Conservation (phyloP, 1,140 invertebrate genomes). For the Spodoptera frugiperda region DNA sequence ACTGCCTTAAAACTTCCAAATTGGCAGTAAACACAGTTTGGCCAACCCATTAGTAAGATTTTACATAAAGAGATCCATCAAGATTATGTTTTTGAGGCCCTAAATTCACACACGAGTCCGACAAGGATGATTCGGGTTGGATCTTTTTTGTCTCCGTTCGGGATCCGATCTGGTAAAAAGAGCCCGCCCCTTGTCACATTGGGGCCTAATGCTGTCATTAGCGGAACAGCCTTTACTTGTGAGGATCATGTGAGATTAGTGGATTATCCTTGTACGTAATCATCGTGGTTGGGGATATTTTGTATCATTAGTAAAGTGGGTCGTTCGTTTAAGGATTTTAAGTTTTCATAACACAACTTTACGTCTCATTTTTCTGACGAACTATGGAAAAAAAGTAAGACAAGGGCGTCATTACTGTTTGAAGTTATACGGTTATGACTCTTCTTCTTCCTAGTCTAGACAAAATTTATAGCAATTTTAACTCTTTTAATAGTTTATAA, state of each 20-base stretch:
- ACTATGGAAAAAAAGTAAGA: too few species aligned
- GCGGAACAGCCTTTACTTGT: conserved; percentile 6
- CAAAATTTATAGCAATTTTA: too few species aligned
- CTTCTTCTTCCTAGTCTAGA: too few species aligned
- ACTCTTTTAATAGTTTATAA: too few species aligned
- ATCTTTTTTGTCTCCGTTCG: conserved; percentile 1
- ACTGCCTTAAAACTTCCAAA: too few species aligned
- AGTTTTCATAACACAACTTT: too few species aligned
- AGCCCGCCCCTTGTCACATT: conserved; percentile 17
- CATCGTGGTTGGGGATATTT: background rate
- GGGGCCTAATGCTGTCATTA: conserved; percentile 29
- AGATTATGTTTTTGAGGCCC: background rate
- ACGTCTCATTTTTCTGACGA: too few species aligned
- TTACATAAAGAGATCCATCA: background rate
- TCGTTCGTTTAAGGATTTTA: too few species aligned
- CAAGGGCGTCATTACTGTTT: too few species aligned
- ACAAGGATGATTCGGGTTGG: conserved; percentile 8
- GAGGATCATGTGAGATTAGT: conserved; percentile 8
- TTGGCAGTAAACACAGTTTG: too few species aligned
- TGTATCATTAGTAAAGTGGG: background rate
- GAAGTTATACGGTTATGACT: too few species aligned
- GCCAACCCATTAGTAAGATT: too few species aligned
- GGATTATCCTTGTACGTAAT: conserved; percentile 4
- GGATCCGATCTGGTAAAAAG: conserved; percentile 11
- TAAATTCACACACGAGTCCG: background rate